Percentiles rank a stretch among this genome's conserved stretches.
phyloP scores from a whole-genome alignment of 2,113 vertebrate species.

The Turdus rufiventris region DNA sequence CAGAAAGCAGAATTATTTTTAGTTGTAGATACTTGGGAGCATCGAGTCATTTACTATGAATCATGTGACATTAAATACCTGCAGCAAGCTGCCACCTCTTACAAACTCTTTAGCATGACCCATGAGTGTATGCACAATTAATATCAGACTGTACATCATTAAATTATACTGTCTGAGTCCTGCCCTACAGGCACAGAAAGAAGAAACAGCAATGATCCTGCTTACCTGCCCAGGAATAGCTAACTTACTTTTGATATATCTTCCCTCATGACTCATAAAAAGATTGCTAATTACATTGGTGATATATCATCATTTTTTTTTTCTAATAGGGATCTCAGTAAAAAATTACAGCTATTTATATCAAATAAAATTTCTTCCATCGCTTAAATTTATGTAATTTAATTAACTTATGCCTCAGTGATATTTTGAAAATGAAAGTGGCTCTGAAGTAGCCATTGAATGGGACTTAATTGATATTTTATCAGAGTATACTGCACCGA shows the following conservation, averaged over 20 bases:
- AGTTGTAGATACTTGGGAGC: slow-evolving; percentile 28
- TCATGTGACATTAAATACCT: slow-evolving; percentile 41
- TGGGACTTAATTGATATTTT: slow-evolving; percentile 46
- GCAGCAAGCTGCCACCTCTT: neutral
- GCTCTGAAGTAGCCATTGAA: slow-evolving; percentile 37
- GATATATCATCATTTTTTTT: neutral
- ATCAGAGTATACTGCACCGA: neutral
- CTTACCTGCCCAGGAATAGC: neutral
- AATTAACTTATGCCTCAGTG: slow-evolving; percentile 60
- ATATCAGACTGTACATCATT: slow-evolving; percentile 43
- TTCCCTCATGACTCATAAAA: slow-evolving; percentile 29
- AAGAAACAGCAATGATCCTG: slow-evolving; percentile 43
- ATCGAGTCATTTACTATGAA: slow-evolving; percentile 38
- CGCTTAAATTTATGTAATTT: slow-evolving; percentile 64
- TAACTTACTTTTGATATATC: slow-evolving; percentile 28
- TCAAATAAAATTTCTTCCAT: slow-evolving; percentile 39
- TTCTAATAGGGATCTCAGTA: slow-evolving; percentile 8
- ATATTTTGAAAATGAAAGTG: slow-evolving; percentile 53
- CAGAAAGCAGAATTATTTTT: slow-evolving; percentile 59
- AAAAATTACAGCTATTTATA: slow-evolving; percentile 42
- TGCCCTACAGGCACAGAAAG: slow-evolving; percentile 21
- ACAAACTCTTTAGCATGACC: neutral
- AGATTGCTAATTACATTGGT: slow-evolving; percentile 26
- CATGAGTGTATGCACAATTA: slow-evolving; percentile 25
- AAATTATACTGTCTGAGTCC: slow-evolving; percentile 30